phyloP scores from a whole-genome alignment of 1,140 invertebrate species.

The Onthophagus taurus region DNA sequence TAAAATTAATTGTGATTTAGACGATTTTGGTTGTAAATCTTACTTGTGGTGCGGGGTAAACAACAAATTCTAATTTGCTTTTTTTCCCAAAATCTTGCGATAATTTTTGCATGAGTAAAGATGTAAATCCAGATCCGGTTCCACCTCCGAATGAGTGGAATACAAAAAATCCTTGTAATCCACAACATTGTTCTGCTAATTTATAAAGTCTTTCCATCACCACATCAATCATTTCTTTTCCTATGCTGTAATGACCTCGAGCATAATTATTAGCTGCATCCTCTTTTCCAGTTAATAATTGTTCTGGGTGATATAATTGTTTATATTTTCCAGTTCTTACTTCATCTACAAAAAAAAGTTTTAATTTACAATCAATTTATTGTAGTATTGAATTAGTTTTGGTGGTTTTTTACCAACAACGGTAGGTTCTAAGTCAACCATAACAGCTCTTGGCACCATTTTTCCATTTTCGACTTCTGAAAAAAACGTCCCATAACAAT shows the following conservation, averaged over 20 bases:
- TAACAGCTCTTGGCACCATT: slow-evolving; percentile 66
- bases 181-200: slow-evolving; percentile 14
- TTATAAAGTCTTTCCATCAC: slow-evolving; percentile 16
- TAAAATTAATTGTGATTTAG: neutral
- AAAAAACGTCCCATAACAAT: slow-evolving; percentile 48
- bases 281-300: slow-evolving; percentile 71
- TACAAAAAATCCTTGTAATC: slow-evolving; percentile 17
- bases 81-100: slow-evolving; percentile 67
- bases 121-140: slow-evolving; percentile 59
- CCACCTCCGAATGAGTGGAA: slow-evolving; percentile 17
- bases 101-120: slow-evolving; percentile 67
- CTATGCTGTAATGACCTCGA: slow-evolving; percentile 74
- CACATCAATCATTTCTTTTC: slow-evolving; percentile 50
- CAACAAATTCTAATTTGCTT: slow-evolving; percentile 65
- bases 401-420: slow-evolving; percentile 43
- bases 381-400: neutral
- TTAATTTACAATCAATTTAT: slow-evolving; percentile 3
- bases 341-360: slow-evolving; percentile 37
- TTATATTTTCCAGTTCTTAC: slow-evolving; percentile 63
- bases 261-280: slow-evolving; percentile 84
- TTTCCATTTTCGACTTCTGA: slow-evolving; percentile 55
- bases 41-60: slow-evolving; percentile 70
- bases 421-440: slow-evolving; percentile 73
- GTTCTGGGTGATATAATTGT: slow-evolving; percentile 66
- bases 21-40: neutral